These are phyloP conservation scores for Odontocerum albicorne DNA, from an alignment of 2,888 invertebrate genomes.

Conservation along the genomic window DNA sequence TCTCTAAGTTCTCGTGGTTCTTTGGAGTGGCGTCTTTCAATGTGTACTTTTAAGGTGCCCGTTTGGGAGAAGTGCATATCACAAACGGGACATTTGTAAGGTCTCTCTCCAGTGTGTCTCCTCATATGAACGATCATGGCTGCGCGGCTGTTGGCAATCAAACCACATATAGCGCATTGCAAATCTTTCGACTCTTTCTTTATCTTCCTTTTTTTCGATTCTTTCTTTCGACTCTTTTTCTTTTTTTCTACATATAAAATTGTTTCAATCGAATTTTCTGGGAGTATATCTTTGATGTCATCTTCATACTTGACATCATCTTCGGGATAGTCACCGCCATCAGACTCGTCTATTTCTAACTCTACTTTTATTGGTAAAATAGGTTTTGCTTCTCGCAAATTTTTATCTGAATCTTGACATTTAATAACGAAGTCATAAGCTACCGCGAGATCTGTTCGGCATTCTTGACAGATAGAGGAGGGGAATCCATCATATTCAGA, in stretches of 20 bases:
- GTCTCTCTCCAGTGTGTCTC: slow-evolving; percentile 30
- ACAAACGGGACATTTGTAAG: slow-evolving; percentile 45
- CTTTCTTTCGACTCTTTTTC: slow-evolving; percentile 4
- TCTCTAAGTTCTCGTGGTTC: slow-evolving; percentile 51
- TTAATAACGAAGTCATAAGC: slow-evolving; percentile 23
- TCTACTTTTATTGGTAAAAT: neutral
- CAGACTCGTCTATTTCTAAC: slow-evolving; percentile 4
- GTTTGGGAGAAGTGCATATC: slow-evolving; percentile 39
- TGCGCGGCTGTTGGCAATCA: slow-evolving; percentile 10
- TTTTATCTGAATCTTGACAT: slow-evolving; percentile 11
- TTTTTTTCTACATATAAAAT: neutral
- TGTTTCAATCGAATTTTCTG: neutral
- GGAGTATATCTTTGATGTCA: neutral
- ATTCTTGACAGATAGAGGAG: slow-evolving; percentile 12
- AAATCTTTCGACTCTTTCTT: slow-evolving; percentile 6
- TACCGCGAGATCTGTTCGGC: slow-evolving; percentile 7
- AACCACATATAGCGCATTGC: slow-evolving; percentile 18
- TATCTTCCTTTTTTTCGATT: slow-evolving; percentile 1
- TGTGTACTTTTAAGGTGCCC: slow-evolving; percentile 48
- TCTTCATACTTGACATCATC: neutral
- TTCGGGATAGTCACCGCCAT: slow-evolving; percentile 1
- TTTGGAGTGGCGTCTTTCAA: slow-evolving; percentile 46
- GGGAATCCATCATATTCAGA: slow-evolving; percentile 16
- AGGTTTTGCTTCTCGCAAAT: neutral
- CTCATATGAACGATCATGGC: slow-evolving; percentile 27